These are phyloP conservation scores for Tridacna crocea DNA, from an alignment of 2,888 invertebrate genomes.

Conservation along the genomic window DNA sequence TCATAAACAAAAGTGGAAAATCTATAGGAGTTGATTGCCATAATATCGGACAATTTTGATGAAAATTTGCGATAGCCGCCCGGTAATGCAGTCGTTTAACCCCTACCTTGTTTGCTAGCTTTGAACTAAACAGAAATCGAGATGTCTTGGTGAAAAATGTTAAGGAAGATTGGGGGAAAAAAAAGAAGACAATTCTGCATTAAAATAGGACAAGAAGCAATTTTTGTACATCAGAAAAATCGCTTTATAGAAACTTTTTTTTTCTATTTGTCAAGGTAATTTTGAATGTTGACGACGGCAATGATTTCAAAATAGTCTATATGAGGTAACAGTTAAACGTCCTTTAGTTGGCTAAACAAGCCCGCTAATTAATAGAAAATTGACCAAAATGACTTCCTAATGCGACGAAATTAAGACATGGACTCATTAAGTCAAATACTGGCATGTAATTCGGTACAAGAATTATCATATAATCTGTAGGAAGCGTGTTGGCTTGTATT, in stretches of 20 bases:
- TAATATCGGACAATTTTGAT: conserved; percentile 36
- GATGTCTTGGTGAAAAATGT: no score
- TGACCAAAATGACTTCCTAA: conserved; percentile 27
- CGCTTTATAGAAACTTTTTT: no score
- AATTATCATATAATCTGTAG: not conserved
- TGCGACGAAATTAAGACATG: conserved; percentile 28
- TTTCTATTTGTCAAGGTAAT: no score
- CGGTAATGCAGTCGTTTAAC: conserved; percentile 3
- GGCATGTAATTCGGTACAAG: not conserved
- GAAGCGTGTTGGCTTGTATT: not conserved
- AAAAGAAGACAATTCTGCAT: no score
- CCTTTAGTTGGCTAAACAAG: not conserved
- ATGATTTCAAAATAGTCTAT: no score
- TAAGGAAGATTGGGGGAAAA: no score
- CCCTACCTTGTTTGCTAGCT: no score
- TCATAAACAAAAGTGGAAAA: conserved; percentile 40
- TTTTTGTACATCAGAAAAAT: no score
- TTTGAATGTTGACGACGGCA: no score
- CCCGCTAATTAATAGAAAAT: conserved; percentile 34
- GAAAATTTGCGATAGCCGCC: conserved; percentile 26
- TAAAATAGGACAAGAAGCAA: no score
- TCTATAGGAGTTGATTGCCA: conserved; percentile 44
- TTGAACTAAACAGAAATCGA: no score
- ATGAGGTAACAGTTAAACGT: not conserved
- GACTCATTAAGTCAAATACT: conserved; percentile 7